Evolutionary conservation across 2,113 vertebrate genomes (phyloP), one percentile per base, ranked within the genome.

Genomic region (Tamias sibiricus): DNA sequence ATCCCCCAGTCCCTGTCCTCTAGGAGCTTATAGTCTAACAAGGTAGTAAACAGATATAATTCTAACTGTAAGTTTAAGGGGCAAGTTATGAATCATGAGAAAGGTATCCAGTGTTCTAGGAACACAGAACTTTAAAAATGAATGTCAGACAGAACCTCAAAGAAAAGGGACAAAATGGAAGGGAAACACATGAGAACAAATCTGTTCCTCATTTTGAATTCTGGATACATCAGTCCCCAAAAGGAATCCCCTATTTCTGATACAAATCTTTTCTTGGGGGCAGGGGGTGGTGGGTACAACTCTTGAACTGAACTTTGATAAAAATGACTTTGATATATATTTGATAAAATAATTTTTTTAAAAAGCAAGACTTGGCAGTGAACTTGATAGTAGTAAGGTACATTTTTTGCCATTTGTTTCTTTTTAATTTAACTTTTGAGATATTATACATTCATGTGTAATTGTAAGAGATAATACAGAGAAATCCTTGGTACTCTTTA

Each of bases 151-250:
- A n/a, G n/a, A n/a, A n/a, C n/a, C n/a, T 66, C 24, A 10, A 59
- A 89, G 2, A 83, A 8, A 49, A 87, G 8, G 40, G 59, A 77
- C 37, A 57, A 75, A 19, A 20, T 14, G 26, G 49, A 86, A 83
- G 44, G 10, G 6, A 95, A 74, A 40, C 10, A 47, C 19, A 22
- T 8, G 32, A 68, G 42, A 57, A 37, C 49, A 26, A 75, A 52
- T 32, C 37, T 66, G 44, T 47, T 95, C 79, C 68, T 88, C 84
- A 74, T 42, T 95, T 90, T 54, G 22, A 86, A 82, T 74, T 95
- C n/a, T 87, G 26, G 37, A 49, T 52, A 62, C 20, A 85, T 28
- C 52, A 88, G 20, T 37, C 44, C 42, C 17, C 76, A 72, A 71
- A 26, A n/a, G 35, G 54, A 30, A 42, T 14, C 57, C 54, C 49